phyloP scores from a whole-genome alignment of 2,888 invertebrate species.

The Hirtodrosophila duncani region DNA sequence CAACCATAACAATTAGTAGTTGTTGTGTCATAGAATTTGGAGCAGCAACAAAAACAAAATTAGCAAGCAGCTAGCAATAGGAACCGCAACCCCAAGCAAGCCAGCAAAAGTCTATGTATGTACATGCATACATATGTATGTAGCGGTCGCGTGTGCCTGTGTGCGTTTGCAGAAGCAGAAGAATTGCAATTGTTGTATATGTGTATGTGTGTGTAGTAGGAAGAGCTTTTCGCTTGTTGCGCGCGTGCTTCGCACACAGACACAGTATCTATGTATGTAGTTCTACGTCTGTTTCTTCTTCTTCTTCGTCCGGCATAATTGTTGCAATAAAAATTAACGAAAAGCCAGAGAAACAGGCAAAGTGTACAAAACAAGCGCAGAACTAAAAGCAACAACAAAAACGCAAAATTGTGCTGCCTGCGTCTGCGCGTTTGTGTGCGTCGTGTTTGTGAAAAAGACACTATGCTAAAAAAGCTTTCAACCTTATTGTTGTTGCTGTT shows the following conservation, averaged over 20 bases:
- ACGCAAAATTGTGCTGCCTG: slow-evolving; percentile 53
- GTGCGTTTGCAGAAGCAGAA: slow-evolving; percentile 30
- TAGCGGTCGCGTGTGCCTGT: slow-evolving; percentile 19
- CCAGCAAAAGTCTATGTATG: slow-evolving; percentile 17
- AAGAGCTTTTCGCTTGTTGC: slow-evolving; percentile 69
- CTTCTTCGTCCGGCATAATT: slow-evolving; percentile 35
- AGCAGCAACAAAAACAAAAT: slow-evolving; percentile 55
- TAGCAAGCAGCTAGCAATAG: slow-evolving; percentile 29
- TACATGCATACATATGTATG: slow-evolving; percentile 3
- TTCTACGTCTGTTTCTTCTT: slow-evolving; percentile 13
- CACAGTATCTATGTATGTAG: too few species aligned
- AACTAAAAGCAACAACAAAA: slow-evolving; percentile 23
- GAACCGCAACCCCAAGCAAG: slow-evolving; percentile 21
- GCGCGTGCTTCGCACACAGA: slow-evolving; percentile 54
- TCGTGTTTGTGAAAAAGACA: slow-evolving; percentile 48
- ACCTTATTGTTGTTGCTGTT: slow-evolving; percentile 36
- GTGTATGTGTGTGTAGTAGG: slow-evolving; percentile 36
- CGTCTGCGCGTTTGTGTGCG: slow-evolving; percentile 12
- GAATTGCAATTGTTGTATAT: slow-evolving; percentile 69
- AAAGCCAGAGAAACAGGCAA: slow-evolving; percentile 42
- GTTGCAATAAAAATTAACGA: slow-evolving; percentile 37
- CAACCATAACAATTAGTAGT: slow-evolving; percentile 16
- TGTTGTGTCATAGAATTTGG: slow-evolving; percentile 66
- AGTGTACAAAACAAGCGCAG: slow-evolving; percentile 27
- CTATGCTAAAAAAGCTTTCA: slow-evolving; percentile 64